A percentile compares a stretch with the other conserved stretches of the same genome.
These are phyloP conservation scores for Apteryx mantelli DNA, from an alignment of 2,113 vertebrate species.

Conservation along the genomic window DNA sequence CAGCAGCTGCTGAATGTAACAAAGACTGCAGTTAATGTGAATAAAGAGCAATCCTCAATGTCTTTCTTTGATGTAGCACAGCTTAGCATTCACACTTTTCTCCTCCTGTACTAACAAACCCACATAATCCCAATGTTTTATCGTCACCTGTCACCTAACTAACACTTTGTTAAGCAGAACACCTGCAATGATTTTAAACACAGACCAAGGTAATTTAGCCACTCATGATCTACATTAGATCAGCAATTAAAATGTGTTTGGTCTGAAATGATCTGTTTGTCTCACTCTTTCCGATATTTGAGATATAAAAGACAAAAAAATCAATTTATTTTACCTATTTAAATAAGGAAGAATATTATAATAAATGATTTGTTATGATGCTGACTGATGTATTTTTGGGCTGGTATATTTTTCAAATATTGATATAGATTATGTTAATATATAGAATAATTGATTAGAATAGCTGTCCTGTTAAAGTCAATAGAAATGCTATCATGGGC, in stretches of 20 bases:
- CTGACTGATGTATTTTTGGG: neutral
- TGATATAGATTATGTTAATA: neutral
- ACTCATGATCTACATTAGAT: neutral
- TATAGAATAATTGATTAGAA: neutral
- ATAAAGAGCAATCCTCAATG: neutral
- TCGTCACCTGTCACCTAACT: neutral
- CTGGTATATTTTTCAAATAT: neutral
- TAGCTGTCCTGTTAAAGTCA: neutral
- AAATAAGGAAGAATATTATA: neutral
- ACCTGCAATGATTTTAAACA: constrained; percentile 1
- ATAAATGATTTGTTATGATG: neutral
- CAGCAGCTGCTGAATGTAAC: neutral
- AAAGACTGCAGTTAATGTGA: neutral
- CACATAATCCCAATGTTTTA: neutral
- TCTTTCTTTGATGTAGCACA: neutral
- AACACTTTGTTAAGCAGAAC: neutral
- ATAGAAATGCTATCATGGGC: neutral
- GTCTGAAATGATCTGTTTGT: neutral
- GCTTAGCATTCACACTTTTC: neutral
- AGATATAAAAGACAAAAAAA: neutral
- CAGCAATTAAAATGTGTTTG: neutral
- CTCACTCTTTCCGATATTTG: neutral
- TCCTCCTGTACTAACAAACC: neutral
- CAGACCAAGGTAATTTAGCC: neutral
- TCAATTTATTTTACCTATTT: neutral